Percentiles rank a stretch among this genome's conserved stretches.
Evolutionary conservation across 2,113 vertebrate species (phyloP).

Genomic region (Elaphurus davidianus): DNA sequence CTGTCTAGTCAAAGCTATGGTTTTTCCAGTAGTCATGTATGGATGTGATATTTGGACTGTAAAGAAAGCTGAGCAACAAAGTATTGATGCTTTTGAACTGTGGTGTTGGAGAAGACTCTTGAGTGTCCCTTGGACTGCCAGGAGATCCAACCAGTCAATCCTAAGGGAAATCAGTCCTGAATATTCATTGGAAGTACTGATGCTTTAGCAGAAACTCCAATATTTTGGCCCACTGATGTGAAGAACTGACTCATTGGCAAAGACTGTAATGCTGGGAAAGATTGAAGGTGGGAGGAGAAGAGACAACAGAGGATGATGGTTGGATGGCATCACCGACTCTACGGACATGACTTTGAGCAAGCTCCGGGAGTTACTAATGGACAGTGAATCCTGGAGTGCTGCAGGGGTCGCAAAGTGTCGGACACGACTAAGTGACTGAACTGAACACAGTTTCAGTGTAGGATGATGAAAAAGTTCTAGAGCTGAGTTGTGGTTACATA

Average conservation of each 20-base stretch:
- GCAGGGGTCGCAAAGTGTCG: rapidly evolving
- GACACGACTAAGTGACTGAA: not conserved
- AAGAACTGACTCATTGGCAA: not conserved
- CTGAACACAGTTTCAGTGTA: not conserved
- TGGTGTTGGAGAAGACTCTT: too few relatives aligned
- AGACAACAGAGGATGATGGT: not conserved
- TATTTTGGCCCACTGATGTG: rapidly evolving
- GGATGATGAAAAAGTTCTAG: not conserved
- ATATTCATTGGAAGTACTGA: too few relatives aligned
- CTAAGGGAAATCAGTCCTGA: too few relatives aligned
- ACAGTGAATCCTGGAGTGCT: not conserved
- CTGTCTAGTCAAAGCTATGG: too few relatives aligned
- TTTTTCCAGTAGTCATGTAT: too few relatives aligned
- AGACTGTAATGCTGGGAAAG: not conserved
- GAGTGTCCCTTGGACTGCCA: too few relatives aligned
- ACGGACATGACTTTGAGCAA: not conserved
- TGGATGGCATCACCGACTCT: rapidly evolving
- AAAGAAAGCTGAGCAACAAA: too few relatives aligned
- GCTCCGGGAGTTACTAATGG: rapidly evolving
- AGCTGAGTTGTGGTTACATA: not conserved
- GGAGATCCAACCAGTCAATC: too few relatives aligned
- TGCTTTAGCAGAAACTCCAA: too few relatives aligned
- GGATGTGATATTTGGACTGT: too few relatives aligned
- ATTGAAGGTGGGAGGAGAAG: not conserved
- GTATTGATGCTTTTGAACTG: too few relatives aligned